Conservation (phyloP, 1,140 invertebrate genomes). For the Formica selysi region DNA sequence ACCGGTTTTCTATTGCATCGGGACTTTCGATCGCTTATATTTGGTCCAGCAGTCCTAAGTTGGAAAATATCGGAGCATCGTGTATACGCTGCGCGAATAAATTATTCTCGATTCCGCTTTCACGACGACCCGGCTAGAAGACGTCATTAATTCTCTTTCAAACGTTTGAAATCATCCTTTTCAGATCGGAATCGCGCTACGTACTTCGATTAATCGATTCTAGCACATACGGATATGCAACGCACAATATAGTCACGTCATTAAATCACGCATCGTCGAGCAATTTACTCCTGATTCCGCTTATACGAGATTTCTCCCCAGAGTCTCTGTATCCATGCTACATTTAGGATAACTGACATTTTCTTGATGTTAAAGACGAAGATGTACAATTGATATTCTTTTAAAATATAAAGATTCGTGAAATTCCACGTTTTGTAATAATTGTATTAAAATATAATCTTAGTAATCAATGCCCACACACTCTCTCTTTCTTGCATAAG, state of each 20-base stretch:
- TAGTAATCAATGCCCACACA: not conserved
- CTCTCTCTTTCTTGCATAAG: not conserved
- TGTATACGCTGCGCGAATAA: slow-evolving; percentile 30
- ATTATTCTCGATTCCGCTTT: slow-evolving; percentile 65
- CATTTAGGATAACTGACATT: slow-evolving; percentile 4
- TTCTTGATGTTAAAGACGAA: not conserved
- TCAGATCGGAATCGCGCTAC: not conserved
- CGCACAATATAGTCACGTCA: slow-evolving; percentile 26
- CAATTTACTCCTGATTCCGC: slow-evolving; percentile 59
- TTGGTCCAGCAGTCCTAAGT: slow-evolving; percentile 56
- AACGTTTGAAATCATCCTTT: slow-evolving; percentile 40
- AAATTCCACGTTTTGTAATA: not conserved
- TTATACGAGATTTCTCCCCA: slow-evolving; percentile 39
- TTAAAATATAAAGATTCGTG: not conserved
- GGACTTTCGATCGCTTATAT: slow-evolving; percentile 53
- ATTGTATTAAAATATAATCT: not conserved
- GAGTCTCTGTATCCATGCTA: slow-evolving; percentile 8
- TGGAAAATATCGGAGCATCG: slow-evolving; percentile 61
- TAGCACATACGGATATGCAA: slow-evolving; percentile 6
- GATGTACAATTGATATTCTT: not conserved
- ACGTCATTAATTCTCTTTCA: slow-evolving; percentile 4
- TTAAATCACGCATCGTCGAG: slow-evolving; percentile 50
- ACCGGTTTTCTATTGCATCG: slow-evolving; percentile 72
- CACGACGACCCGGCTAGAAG: slow-evolving; percentile 12
- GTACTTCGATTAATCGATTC: slow-evolving; percentile 28